Evolutionary conservation across 2,113 vertebrate genomes (phyloP), one percentile per base, ranked within the genome.

Genomic region (Campylorhamphus procurvoides): DNA sequence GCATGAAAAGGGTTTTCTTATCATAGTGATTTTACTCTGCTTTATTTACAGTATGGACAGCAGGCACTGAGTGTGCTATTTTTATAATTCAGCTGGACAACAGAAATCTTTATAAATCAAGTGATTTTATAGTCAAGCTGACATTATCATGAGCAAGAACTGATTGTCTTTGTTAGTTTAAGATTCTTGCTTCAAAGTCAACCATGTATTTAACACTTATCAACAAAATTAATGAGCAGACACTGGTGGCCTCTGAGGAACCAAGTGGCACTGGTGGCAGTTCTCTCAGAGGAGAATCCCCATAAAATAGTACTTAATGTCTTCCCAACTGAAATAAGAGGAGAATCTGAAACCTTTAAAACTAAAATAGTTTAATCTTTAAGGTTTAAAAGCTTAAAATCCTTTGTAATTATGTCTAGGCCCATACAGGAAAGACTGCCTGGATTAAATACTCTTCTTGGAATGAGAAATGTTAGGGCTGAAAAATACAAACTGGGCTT

Each of bases 181-280:
- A 94, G 72, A 81, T 84, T 42, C 63, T 90, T 10, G 1, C 33
- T 84, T 96, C 74, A 91, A 96, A 95, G 81, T 91, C 86, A 90
- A 77, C 75, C 62, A 27, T 58, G 62, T 90, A 77, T 96, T 96
- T 93, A 96, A 84, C 63, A 79, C 66, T 84, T 94, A 91, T 55
- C 91, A 94, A 89, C 80, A 96, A 97, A 96, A 92, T 84, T 94
- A 95, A 94, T 16, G 86, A 91, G 29, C 67, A 92, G 68, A 74
- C 40, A 74, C 31, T 58, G 39, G 64, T 87, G 47, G 86, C 63
- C 81, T 92, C 78, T 66, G 49, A 82, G 63, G 58, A 37, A 59
- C 40, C 62, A 91, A 44, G 72, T 33, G 63, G 35, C 23, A 59
- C 14, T 19, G 19, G 25, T 72, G 72, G 25, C 33, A 92, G 27